These are phyloP conservation scores for Corythoichthys haematopterus DNA, from an alignment of 2,113 vertebrate genomes.

Conservation along the genomic window DNA sequence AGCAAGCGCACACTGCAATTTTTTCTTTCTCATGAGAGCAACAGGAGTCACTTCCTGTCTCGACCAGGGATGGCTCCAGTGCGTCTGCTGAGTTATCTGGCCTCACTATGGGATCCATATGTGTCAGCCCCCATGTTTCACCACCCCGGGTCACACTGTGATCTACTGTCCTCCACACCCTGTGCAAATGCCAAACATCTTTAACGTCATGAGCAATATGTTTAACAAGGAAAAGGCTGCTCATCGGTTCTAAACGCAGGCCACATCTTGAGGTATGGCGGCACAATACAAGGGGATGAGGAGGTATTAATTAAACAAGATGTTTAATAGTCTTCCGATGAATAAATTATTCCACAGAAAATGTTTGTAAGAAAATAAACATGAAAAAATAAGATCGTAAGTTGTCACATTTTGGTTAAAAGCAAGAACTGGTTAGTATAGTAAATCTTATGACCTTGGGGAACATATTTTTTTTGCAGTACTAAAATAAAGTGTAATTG, in stretches of 20 bases:
- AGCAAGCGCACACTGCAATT: slow-evolving; percentile 8
- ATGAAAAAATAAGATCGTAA: too few relatives aligned
- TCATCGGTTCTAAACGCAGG: background rate
- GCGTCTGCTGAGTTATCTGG: slow-evolving; percentile 59
- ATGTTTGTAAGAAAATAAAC: too few relatives aligned
- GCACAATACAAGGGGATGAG: background rate
- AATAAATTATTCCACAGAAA: too few relatives aligned
- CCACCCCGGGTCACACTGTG: slow-evolving; percentile 16
- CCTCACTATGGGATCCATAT: slow-evolving; percentile 65
- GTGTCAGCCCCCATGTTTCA: slow-evolving; percentile 29
- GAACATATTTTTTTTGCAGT: too few relatives aligned
- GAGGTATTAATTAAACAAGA: background rate
- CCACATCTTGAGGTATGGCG: background rate
- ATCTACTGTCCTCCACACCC: slow-evolving; percentile 20
- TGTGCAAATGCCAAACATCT: slow-evolving; percentile 16
- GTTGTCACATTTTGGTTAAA: too few relatives aligned
- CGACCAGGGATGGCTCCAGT: slow-evolving; percentile 69
- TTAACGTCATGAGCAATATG: slow-evolving; percentile 3
- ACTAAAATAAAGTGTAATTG: too few relatives aligned
- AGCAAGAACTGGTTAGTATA: too few relatives aligned
- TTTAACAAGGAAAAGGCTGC: background rate
- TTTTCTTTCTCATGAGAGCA: slow-evolving; percentile 39
- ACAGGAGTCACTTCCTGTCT: slow-evolving; percentile 68
- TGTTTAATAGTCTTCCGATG: background rate
- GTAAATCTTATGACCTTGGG: background rate